Evolutionary conservation across 2,797 vertebrate genomes (phyloP), one percentile per base, ranked within the genome.

Genomic region (Huso huso): DNA sequence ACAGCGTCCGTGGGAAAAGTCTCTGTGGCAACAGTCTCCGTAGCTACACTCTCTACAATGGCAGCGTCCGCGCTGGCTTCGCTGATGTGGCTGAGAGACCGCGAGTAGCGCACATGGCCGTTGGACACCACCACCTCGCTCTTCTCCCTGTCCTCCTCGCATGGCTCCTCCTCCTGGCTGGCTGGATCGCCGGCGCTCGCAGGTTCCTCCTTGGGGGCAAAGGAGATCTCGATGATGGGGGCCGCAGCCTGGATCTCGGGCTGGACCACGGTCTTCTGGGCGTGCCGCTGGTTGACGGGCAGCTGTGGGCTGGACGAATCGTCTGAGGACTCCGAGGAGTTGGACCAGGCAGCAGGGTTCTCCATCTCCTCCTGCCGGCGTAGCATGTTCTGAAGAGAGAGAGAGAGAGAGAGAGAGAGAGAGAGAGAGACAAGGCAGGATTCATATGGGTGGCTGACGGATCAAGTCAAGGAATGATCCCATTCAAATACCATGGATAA

Each of bases 71-170:
- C 81, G 0, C 95, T 96, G 77, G 80, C 86, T 73, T 98, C 96
- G 0, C 96, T 99, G 69, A 98, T 99, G 78, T 96, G 95, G 81
- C 96, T 98, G 67, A 99, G 88, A 73, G 93, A 95, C 70, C 93
- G 88, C 0, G 80, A 91, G 73, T 90, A 95, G 71, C 82, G 87
- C 65, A 86, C 68, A 0, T 90, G 88, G 58, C 89, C 91, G 0
- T 88, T 91, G 68, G 80, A 85, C 71, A 88, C 71, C 0, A 55
- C 61, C 10, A 68, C 66, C 0, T 59, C 51, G 0, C 71, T 75
- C 48, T 70, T 70, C 23, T 71, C 70, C 0, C 60, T 6, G 48
- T 71, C 71, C 1, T 72, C n/a, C 0, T 0, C 68, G 71, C 23
- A 37, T 2, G 23, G 23, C 23, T 85, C 71, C n/a, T 86, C 84